Evolutionary conservation across 2,113 vertebrate genomes (phyloP).

Genomic region (Corydoras sp.): DNA sequence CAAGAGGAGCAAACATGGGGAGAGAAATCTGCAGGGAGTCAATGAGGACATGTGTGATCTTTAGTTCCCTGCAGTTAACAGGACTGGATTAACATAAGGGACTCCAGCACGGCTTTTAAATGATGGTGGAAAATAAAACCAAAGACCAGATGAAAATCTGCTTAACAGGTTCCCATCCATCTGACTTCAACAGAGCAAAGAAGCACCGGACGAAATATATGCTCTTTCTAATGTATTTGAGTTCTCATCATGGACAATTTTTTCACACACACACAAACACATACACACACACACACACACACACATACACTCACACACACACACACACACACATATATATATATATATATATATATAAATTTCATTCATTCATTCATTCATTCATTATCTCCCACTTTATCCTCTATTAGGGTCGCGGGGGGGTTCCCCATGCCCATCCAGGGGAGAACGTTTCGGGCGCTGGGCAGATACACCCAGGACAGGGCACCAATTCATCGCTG

Average conservation of each 20-base stretch:
- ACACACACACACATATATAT: neutral
- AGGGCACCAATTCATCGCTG: too few species aligned
- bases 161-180: constrained; percentile 4
- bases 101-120: constrained; percentile 10
- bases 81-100: constrained; percentile 17
- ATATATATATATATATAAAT: too few species aligned
- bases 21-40: constrained; percentile 18
- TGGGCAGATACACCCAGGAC: too few species aligned
- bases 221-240: constrained; percentile 70
- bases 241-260: constrained; percentile 42
- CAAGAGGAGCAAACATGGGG: neutral
- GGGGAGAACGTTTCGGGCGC: too few species aligned
- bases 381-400: too few species aligned
- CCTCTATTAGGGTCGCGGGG: too few species aligned
- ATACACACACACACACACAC: constrained; percentile 37
- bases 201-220: constrained; percentile 30
- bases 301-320: constrained; percentile 26
- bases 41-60: constrained; percentile 37
- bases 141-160: constrained; percentile 3
- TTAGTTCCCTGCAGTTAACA: constrained; percentile 25
- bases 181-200: constrained; percentile 6
- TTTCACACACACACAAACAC: constrained; percentile 24
- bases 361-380: too few species aligned
- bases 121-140: neutral
- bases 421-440: too few species aligned